phyloP scores from a whole-genome alignment of 2,797 vertebrate genomes.

The Petrocephalus sullivani region DNA sequence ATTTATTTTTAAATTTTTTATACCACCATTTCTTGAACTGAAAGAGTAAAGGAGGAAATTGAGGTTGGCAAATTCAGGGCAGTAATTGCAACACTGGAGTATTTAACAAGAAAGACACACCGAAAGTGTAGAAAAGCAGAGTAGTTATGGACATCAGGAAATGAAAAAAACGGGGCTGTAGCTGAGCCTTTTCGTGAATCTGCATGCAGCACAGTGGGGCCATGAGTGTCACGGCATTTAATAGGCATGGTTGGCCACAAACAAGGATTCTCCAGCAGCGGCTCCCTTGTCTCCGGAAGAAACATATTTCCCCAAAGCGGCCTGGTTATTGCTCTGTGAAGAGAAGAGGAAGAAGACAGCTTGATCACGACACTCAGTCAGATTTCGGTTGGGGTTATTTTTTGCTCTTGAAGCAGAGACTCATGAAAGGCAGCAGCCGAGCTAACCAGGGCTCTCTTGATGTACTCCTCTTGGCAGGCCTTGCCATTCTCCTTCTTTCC shows the following conservation, averaged over 20 bases:
- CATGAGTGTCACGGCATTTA: slow-evolving; percentile 45
- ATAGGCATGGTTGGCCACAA: slow-evolving; percentile 80
- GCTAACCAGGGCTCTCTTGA: slow-evolving; percentile 72
- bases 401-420: not conserved
- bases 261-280: slow-evolving; percentile 79
- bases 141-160: slow-evolving; percentile 1
- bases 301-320: slow-evolving; percentile 76
- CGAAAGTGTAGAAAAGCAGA: slow-evolving; percentile 11
- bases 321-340: slow-evolving; percentile 74
- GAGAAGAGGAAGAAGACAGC: slow-evolving; percentile 18
- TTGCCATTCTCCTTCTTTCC: slow-evolving; percentile 84
- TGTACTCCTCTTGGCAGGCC: slow-evolving; percentile 77
- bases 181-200: slow-evolving; percentile 17
- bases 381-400: not conserved
- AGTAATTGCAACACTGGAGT: not conserved
- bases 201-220: not conserved
- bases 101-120: not conserved
- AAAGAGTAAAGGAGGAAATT: not conserved
- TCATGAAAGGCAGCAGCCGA: not conserved
- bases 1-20: not conserved
- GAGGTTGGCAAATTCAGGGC: not conserved
- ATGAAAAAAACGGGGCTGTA: slow-evolving; percentile 23
- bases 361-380: not conserved
- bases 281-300: slow-evolving; percentile 53
- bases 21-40: not conserved